A percentile compares a stretch with the other conserved stretches of the same genome.
These are phyloP conservation scores for Eugnorisma glareosa DNA, from an alignment of 2,888 invertebrate species.

Conservation along the genomic window DNA sequence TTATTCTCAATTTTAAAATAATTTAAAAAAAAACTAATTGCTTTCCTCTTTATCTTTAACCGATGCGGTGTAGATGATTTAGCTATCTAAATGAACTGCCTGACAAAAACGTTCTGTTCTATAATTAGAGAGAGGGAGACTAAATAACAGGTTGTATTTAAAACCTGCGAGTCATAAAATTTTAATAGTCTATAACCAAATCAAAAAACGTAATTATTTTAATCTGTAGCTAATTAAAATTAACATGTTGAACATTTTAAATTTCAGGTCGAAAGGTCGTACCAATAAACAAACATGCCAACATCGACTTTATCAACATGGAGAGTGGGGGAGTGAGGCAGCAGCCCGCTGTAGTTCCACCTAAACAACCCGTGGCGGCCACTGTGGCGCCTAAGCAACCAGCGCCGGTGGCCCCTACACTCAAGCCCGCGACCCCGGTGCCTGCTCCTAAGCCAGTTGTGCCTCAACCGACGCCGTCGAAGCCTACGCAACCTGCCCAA, in stretches of 20 bases:
- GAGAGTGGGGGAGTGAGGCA: conserved; percentile 77
- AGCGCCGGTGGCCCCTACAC: conserved; percentile 49
- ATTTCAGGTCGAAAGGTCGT: conserved; percentile 75
- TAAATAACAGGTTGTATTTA: background rate
- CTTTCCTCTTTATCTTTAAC: background rate
- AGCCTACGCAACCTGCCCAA: conserved; percentile 62
- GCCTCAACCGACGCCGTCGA: conserved; percentile 61
- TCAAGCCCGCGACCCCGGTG: conserved; percentile 50
- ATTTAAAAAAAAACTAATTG: background rate
- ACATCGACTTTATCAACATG: conserved; percentile 87
- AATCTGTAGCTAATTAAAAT: background rate
- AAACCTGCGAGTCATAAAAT: background rate
- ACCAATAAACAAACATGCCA: conserved; percentile 85
- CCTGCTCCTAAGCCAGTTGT: conserved; percentile 55
- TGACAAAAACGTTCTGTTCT: background rate
- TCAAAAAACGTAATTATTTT: background rate
- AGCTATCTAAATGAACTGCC: background rate
- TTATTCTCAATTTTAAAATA: background rate
- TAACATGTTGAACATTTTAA: background rate
- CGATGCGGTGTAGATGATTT: background rate
- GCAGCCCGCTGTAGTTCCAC: conserved; percentile 50
- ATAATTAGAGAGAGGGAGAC: background rate
- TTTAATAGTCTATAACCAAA: background rate
- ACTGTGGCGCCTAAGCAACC: conserved; percentile 39
- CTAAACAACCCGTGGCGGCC: conserved; percentile 58